Conservation (phyloP, 2,797 vertebrate genomes). For the Nannoperca australis region DNA sequence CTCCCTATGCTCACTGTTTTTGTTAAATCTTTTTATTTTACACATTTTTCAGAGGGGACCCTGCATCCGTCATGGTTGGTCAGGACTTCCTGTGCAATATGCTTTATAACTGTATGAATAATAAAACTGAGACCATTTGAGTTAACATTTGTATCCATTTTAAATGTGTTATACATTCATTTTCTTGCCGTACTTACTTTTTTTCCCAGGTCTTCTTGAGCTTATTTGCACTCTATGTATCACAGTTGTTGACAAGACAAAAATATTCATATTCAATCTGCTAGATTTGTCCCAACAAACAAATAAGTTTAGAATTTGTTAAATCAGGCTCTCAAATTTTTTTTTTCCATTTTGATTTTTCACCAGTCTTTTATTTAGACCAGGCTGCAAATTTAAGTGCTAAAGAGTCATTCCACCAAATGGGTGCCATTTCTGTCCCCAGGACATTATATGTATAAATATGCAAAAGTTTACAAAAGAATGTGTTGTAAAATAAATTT, state of each 20-base stretch:
- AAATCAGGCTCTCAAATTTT: neutral
- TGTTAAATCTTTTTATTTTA: conserved; percentile 51
- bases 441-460: too few relatives aligned
- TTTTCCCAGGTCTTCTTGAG: too few relatives aligned
- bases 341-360: neutral
- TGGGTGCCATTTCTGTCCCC: too few relatives aligned
- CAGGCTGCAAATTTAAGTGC: neutral
- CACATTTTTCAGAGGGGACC: conserved; percentile 43
- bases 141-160: conserved; percentile 16
- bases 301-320: neutral
- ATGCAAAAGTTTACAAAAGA: too few relatives aligned
- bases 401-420: neutral
- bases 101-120: conserved; percentile 77
- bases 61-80: conserved; percentile 60
- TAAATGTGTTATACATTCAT: neutral
- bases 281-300: neutral
- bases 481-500: too few relatives aligned
- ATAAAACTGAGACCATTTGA: conserved; percentile 77
- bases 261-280: conserved; percentile 30
- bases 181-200: neutral
- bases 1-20: conserved; percentile 43
- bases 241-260: conserved; percentile 15
- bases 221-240: neutral
- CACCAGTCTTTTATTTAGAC: neutral
- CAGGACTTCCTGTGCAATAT: conserved; percentile 81